Conservation (phyloP, 2,888 invertebrate genomes). For the Theretra japonica region DNA sequence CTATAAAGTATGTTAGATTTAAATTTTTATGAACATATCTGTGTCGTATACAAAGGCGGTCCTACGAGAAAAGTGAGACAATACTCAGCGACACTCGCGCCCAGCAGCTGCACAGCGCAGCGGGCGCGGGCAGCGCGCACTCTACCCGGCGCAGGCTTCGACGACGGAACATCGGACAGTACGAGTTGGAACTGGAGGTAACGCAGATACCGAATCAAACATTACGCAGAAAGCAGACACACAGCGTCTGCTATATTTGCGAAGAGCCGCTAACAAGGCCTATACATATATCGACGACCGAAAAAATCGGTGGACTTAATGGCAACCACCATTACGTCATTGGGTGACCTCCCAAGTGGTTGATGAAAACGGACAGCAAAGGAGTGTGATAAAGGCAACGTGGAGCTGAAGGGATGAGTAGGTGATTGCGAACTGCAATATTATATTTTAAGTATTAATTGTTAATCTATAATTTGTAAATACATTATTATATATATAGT, state of each 20-base stretch:
- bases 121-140: neutral
- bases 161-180: constrained; percentile 11
- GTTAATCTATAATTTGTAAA: constrained; percentile 65
- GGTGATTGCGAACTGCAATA: constrained; percentile 80
- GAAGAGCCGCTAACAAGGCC: neutral
- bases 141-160: neutral
- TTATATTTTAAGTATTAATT: constrained; percentile 77
- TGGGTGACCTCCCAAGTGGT: constrained; percentile 13
- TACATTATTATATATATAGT: constrained; percentile 58
- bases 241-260: neutral
- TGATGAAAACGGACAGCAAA: constrained; percentile 35
- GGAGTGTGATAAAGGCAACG: constrained; percentile 36
- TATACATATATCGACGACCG: neutral
- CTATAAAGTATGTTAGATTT: constrained; percentile 79
- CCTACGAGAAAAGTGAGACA: constrained; percentile 76
- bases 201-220: neutral
- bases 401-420: constrained; percentile 47
- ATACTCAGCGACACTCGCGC: constrained; percentile 66
- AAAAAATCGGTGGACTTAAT: neutral
- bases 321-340: neutral
- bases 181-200: constrained; percentile 6
- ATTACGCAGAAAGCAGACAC: neutral
- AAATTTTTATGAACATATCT: constrained; percentile 83
- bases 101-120: constrained; percentile 34
- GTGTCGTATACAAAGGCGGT: constrained; percentile 75